Base-by-base conservation (phyloP, 2,888 invertebrate species). In the Latrodectus hesperus region DNA sequence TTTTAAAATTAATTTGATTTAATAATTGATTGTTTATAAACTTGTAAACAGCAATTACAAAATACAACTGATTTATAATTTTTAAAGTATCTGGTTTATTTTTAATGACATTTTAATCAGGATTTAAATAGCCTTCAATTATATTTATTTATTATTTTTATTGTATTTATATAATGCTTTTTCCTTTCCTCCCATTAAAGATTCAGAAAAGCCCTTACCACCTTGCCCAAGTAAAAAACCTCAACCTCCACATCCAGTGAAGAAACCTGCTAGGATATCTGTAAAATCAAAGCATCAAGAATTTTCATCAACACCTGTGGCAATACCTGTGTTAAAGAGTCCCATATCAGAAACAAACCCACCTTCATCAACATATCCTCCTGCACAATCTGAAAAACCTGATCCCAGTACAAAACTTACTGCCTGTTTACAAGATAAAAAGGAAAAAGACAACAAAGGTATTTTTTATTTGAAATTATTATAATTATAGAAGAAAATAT, bases 221-320 rank as follows among this genome's bases (percentile, higher is more conserved):
- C 89, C 90, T 17, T 79, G 89, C 60, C 90, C 90, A 11, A 72
- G 83, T 17, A 91, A 91, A 88, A 91, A 91, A 88, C 91, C 91
- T 22, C 90, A 89, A 67, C 90, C 91, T 9, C 84, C 84, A 38
- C 76, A 87, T 53, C 92, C 92, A 26, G 90, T 92, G 68, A 91
- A 91, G 77, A 92, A 92, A 86, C 92, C 92, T 81, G 91, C 91
- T 52, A 72, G 90, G 16, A 89, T 89, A 49, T 89, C 89, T 22
- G 52, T 82, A 49, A 77, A 74, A 60, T 22, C 82, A 22, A 84
- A 84, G 68, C 65, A 71, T 52, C 51, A 70, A 38, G 64, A 51
- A n/a, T 80, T 65, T 22, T 12, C 64, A 70, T 64, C 78, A 16
- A 60, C 70, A 55, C n/a, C 68, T 52, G 38, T 80, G 12, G 17